Evolutionary conservation across 2,888 invertebrate genomes (phyloP), one percentile per base, ranked within the genome.

Genomic region (Xylota segnis): DNA sequence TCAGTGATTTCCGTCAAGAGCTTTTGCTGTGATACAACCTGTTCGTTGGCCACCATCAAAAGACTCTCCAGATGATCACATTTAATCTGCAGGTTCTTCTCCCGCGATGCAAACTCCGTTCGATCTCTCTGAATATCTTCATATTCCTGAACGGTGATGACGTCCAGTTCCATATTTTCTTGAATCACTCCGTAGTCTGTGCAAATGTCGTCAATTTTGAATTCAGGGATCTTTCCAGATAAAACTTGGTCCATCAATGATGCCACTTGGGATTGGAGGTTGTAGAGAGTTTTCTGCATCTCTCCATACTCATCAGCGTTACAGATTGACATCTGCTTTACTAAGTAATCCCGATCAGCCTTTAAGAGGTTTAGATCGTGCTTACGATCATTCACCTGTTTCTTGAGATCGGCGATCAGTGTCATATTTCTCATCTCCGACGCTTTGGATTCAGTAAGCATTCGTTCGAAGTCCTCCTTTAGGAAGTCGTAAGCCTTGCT

Each of bases 1-100:
- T 92, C 92, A 0, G 92, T 92, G 32, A 91, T 90, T 63, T 92
- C 92, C 34, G 90, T 91, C 12, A 92, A 88, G 18, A 92, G 78
- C 50, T 89, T 90, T 63, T 93, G 92, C 66, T 92, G 92, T 0
- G 91, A 90, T 65, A 89, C 89, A 5, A 92, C 90, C 88, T 92
- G 92, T 4, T 89, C 90, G 27, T 91, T 90, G 5, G 90, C 90
- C 52, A 92, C 90, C 70, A 88, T 88, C 0, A 92, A 88, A 5
- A 92, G 78, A 1, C 90, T 89, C 83, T 91, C 91, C 14, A 92
- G 83, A 58, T 91, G 91, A 2, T 88, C 88, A 52, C 88, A 90
- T 74, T 91, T 90, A 7, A 89, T 83, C 47, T 89, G 88, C 40
- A 91, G 59, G 16, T 90, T 89, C 12, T 88, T 78, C 37, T 89